phyloP scores from a whole-genome alignment of 2,113 vertebrate species.

The Arothron firmamentum region DNA sequence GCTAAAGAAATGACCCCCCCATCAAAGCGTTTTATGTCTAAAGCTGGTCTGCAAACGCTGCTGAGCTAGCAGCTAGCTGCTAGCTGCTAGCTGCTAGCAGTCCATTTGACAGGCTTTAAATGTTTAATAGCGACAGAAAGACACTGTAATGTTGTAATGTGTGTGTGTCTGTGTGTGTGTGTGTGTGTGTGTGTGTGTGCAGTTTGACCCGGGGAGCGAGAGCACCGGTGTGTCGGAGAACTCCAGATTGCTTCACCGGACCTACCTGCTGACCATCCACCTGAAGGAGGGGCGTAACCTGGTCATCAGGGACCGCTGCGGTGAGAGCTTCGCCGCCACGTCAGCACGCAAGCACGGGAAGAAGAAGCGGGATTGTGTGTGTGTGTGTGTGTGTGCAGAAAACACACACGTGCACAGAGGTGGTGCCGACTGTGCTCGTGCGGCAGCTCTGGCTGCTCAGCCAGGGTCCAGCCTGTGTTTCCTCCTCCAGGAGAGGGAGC shows the following conservation, averaged over 20 bases:
- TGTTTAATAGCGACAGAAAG: no score
- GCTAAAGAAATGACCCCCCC: no score
- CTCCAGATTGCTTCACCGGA: slow-evolving; percentile 36
- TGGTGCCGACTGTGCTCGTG: neutral
- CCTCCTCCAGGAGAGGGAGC: no score
- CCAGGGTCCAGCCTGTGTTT: no score
- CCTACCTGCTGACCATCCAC: slow-evolving; percentile 87
- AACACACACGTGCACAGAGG: neutral
- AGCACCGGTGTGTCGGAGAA: slow-evolving; percentile 7
- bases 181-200: slow-evolving; percentile 9
- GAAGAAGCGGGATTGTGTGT: neutral
- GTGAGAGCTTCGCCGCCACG: slow-evolving; percentile 75
- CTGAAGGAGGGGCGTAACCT: slow-evolving; percentile 89
- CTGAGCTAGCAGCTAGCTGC: no score
- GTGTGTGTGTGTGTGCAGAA: neutral
- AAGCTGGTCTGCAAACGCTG: no score
- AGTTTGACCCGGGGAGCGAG: slow-evolving; percentile 55
- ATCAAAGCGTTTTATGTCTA: no score
- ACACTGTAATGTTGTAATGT: no score
- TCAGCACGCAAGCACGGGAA: neutral
- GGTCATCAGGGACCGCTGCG: slow-evolving; percentile 92
- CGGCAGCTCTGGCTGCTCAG: neutral
- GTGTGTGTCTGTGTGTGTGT: neutral
- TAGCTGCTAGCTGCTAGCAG: no score
- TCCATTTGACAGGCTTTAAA: no score